phyloP scores from a whole-genome alignment of 2,888 invertebrate species.

The Buathra laborator region DNA sequence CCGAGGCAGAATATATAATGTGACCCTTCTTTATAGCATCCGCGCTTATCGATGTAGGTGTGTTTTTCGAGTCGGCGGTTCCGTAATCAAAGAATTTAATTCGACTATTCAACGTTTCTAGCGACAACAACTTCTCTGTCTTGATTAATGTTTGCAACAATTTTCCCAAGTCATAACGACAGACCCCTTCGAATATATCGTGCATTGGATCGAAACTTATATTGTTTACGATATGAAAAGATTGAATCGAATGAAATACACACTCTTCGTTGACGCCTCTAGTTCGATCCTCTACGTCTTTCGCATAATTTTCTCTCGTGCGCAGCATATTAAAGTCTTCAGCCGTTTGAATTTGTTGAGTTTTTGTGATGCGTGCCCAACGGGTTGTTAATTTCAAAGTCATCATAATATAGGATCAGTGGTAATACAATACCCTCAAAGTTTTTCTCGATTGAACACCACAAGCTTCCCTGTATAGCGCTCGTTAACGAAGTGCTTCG shows the following conservation, averaged over 20 bases:
- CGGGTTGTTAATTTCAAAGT: slow-evolving; percentile 49
- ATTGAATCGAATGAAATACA: slow-evolving; percentile 65
- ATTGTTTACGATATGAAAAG: slow-evolving; percentile 62
- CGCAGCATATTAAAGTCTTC: slow-evolving; percentile 61
- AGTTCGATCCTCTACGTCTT: slow-evolving; percentile 48
- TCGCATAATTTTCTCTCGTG: slow-evolving; percentile 64
- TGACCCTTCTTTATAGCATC: slow-evolving; percentile 49
- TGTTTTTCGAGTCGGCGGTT: slow-evolving; percentile 44
- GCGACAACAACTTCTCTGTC: slow-evolving; percentile 48
- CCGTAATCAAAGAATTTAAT: slow-evolving; percentile 63
- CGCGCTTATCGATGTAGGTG: slow-evolving; percentile 57
- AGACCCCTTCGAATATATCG: slow-evolving; percentile 66
- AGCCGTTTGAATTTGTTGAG: slow-evolving; percentile 49
- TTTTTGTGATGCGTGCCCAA: slow-evolving; percentile 54
- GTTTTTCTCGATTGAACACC: slow-evolving; percentile 53
- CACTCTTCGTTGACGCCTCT: slow-evolving; percentile 70
- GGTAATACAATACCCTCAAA: slow-evolving; percentile 41
- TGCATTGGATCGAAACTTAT: slow-evolving; percentile 64
- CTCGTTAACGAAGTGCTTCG: slow-evolving; percentile 24
- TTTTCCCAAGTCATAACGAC: slow-evolving; percentile 60
- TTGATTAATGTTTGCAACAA: slow-evolving; percentile 61
- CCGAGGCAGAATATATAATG: slow-evolving; percentile 63
- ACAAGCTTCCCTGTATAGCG: slow-evolving; percentile 34
- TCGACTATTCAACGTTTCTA: slow-evolving; percentile 64
- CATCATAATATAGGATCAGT: slow-evolving; percentile 38